Percentiles rank a stretch among this genome's conserved stretches.
Evolutionary conservation across 92 coral and sea anemone genomes (phyloP).

Genomic region (Parazoanthus atlanticus): DNA sequence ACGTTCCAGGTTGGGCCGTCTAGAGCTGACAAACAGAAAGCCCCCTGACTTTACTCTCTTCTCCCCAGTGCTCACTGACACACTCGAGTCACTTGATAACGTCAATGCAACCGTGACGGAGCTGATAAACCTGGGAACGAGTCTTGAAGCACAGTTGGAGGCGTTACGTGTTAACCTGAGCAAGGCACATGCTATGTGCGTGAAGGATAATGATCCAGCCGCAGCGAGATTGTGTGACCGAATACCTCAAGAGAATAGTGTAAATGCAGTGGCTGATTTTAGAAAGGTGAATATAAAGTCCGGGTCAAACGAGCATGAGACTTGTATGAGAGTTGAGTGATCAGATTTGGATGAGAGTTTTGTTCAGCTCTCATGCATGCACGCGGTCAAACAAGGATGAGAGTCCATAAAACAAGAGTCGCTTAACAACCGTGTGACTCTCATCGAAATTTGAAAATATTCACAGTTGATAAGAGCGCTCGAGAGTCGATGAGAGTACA

Average conservation of each 20-base stretch:
- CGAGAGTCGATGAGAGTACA: no score
- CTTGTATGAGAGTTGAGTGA: no score
- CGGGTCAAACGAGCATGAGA: no score
- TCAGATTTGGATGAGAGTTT: no score
- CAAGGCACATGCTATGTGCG: constrained; percentile 61
- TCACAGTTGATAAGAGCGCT: no score
- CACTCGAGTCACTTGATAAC: constrained; percentile 59
- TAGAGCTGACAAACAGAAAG: no score
- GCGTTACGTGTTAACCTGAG: constrained; percentile 67
- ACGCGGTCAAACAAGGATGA: no score
- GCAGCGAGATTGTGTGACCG: constrained; percentile 68
- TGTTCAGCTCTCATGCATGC: no score
- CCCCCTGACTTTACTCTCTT: background rate
- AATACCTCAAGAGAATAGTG: constrained; percentile 58
- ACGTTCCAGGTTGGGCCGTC: no score
- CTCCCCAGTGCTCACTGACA: constrained; percentile 54
- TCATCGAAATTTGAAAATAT: no score
- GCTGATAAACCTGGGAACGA: constrained; percentile 58
- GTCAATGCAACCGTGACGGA: constrained; percentile 66
- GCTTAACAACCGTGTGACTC: no score
- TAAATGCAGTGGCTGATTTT: constrained; percentile 71
- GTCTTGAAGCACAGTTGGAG: constrained; percentile 60
- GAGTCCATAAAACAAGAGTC: no score
- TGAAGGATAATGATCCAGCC: constrained; percentile 45
- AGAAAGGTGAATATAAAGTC: constrained; percentile 52